Conservation (phyloP, 2,113 vertebrate species). For the Amblyopsis rosae region DNA sequence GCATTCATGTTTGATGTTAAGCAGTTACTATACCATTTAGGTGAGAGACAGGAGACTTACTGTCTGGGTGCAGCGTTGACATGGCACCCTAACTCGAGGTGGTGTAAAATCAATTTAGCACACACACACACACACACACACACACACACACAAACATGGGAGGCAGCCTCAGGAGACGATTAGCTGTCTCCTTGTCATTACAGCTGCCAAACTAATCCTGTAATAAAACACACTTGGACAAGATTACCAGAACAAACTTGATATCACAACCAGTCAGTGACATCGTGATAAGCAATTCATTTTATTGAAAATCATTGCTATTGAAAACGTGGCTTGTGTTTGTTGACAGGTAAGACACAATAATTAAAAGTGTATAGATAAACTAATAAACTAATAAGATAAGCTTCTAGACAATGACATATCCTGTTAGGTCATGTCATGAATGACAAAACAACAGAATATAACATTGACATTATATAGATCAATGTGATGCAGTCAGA, state of each 20-base stretch:
- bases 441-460: too few relatives aligned
- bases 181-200: conserved; percentile 24
- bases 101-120: neutral
- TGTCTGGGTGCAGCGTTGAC: neutral
- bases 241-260: conserved; percentile 46
- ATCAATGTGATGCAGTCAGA: too few relatives aligned
- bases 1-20: neutral
- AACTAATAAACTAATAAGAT: too few relatives aligned
- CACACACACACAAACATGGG: neutral
- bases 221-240: conserved; percentile 23
- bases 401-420: too few relatives aligned
- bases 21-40: neutral
- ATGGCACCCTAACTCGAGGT: too few relatives aligned
- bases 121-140: too few relatives aligned
- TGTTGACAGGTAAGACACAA: too few relatives aligned
- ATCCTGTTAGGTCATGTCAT: too few relatives aligned
- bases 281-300: conserved; percentile 43
- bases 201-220: conserved; percentile 27
- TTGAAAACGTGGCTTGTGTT: too few relatives aligned
- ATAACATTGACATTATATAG: too few relatives aligned
- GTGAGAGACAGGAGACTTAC: neutral
- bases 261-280: conserved; percentile 11
- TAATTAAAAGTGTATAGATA: too few relatives aligned
- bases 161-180: conserved; percentile 4
- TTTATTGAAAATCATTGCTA: conserved; percentile 19